These are phyloP conservation scores for Phoebastria nigripes DNA, from an alignment of 2,797 vertebrate genomes.

Conservation along the genomic window DNA sequence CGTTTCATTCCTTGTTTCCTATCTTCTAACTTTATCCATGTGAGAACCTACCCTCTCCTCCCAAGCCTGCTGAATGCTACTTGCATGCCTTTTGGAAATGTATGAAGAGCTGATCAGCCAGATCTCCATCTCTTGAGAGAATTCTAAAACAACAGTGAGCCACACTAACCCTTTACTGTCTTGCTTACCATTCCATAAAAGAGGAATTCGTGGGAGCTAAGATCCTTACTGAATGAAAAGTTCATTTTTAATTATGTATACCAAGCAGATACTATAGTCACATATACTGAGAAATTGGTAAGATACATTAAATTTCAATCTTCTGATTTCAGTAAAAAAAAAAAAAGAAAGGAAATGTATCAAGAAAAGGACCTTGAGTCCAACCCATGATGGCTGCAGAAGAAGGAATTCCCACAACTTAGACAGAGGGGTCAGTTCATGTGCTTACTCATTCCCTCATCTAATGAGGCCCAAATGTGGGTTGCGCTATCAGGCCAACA, in stretches of 20 bases:
- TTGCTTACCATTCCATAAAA: background rate
- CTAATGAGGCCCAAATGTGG: accelerated
- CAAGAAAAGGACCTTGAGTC: background rate
- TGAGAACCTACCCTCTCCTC: background rate
- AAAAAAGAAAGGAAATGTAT: background rate
- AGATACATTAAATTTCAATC: background rate
- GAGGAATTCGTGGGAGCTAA: background rate
- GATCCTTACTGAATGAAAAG: background rate
- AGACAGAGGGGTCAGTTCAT: background rate
- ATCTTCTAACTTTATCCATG: background rate
- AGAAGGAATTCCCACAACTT: background rate
- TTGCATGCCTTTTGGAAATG: background rate
- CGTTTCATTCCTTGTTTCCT: background rate
- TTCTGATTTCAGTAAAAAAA: background rate
- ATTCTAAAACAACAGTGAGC: background rate
- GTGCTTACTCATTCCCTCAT: background rate
- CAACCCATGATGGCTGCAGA: background rate
- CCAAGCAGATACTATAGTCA: background rate
- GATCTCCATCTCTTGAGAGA: background rate
- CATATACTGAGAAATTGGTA: background rate
- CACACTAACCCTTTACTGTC: background rate
- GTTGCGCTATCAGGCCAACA: background rate
- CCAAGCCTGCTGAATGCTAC: background rate
- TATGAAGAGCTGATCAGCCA: background rate
- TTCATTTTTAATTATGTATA: background rate